Evolutionary conservation across 2,888 invertebrate genomes (phyloP), one percentile per base, ranked within the genome.

Genomic region (Eupithecia insigniata): DNA sequence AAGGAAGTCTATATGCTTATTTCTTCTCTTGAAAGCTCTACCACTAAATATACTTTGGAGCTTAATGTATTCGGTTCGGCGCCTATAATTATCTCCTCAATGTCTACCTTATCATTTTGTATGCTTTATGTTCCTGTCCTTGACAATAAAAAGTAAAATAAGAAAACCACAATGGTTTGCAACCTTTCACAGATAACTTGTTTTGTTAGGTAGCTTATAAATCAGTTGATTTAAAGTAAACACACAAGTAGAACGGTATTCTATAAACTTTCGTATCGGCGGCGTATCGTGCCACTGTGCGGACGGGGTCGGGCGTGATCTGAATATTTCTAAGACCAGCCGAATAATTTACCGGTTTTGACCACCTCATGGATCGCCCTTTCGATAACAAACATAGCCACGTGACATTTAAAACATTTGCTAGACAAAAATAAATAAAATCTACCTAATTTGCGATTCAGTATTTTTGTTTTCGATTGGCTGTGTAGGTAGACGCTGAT

Each of bases 251-350:
- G 65, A 82, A 81, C 79, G 78, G 79, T 80, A 78, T 79, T 34
- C 78, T 75, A 77, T 68, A 73, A 77, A 79, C 79, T 78, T 76
- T 82, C 83, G 81, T 81, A 74, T 76, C 78, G 76, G 70, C 72
- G 71, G 74, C 72, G 66, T 77, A 79, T 72, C 70, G 77, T 76
- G 76, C 67, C 70, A 73, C 72, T 69, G 71, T 67, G 43, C 66
- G 67, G 69, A 68, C 71, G 73, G 78, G 86, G 86, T 84, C 85
- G 83, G 69, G 72, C 88, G 85, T 87, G 88, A 80, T 72, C 75
- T 39, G 88, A 85, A 89, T 88, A 83, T 81, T 79, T 77, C 77
- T 83, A 82, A 83, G 69, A 76, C 67, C 67, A 71, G 64, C 26
- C 62, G 71, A 73, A 69, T 76, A 60, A 72, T 75, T 70, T 73